Percentiles rank a stretch among this genome's conserved stretches.
phyloP scores from a whole-genome alignment of 2,797 vertebrate genomes.

The Acanthurus leucopareius region DNA sequence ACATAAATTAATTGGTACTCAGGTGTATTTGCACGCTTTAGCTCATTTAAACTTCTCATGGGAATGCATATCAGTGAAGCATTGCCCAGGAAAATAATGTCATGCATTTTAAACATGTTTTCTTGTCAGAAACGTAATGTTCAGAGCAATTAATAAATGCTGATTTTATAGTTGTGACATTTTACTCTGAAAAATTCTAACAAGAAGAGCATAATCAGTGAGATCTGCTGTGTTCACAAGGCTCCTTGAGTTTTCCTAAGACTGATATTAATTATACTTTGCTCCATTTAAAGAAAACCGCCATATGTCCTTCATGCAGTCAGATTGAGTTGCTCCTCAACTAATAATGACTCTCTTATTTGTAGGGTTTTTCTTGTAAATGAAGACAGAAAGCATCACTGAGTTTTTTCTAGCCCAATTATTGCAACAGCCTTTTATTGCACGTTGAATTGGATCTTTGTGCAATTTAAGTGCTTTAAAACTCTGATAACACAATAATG shows the following conservation, averaged over 20 bases:
- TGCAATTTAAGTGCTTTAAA: neutral
- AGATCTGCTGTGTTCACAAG: neutral
- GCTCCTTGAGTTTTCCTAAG: neutral
- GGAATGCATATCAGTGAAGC: neutral
- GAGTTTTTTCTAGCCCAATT: conserved; percentile 57
- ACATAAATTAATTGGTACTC: neutral
- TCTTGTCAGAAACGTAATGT: neutral
- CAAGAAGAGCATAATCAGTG: neutral
- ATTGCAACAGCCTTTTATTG: neutral
- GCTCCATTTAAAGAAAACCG: neutral
- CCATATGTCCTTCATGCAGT: neutral
- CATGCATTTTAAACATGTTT: neutral
- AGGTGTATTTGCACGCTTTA: neutral
- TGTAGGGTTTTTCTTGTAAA: conserved; percentile 13
- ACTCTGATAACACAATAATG: too few relatives aligned
- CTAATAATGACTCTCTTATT: conserved; percentile 16
- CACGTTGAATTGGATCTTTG: conserved; percentile 11
- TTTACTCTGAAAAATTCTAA: neutral
- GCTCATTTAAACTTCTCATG: neutral
- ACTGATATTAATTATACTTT: neutral
- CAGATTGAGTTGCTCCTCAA: neutral
- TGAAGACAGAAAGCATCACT: neutral
- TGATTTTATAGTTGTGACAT: neutral
- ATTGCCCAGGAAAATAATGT: neutral
- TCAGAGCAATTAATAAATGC: neutral